Evolutionary conservation across 2,797 vertebrate genomes (phyloP), one percentile per base, ranked within the genome.

Genomic region (Sarcoramphus papa): DNA sequence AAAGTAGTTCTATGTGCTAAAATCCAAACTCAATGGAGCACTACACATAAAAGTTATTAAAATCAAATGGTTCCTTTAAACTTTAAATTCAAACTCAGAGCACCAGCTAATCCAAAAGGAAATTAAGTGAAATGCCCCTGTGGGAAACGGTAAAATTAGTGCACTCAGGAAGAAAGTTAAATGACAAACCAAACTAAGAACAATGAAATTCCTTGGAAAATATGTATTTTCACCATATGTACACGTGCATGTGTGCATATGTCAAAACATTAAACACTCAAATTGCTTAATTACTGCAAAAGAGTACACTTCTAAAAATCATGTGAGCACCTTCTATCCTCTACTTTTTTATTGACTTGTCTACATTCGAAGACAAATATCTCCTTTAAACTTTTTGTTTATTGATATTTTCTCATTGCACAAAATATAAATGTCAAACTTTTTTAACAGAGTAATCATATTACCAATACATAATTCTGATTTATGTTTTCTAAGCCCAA

Each of bases 1-100:
- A 98, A 98, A 98, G 95, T 95, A 97, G 94, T 96, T 97, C 94
- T 97, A 94, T 97, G 97, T 97, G 95, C 95, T 98, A 95, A 98
- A 98, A 97, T 94, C 93, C 90, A 98, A 86, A 98, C 93, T 98
- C 97, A 98, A 90, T 98, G 97, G 97, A 98, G 96, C 98, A 98
- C 97, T 98, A 87, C 97, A 97, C 92, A 98, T 97, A 96, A 97
- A 98, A 97, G 97, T 98, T 98, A 98, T 98, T 98, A 98, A 98
- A 98, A 98, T 98, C 97, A 98, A 98, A 98, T 97, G 78, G 67
- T 97, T 98, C 92, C 89, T 97, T 97, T 97, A 98, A 98, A 98
- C 96, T 98, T 98, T 96, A 98, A 98, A 98, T 98, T 98, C 96
- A 98, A 97, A 97, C 89, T 96, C 96, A 95, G 96, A 96, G 90